Evolutionary conservation across 1,140 invertebrate genomes (phyloP).

Genomic region (Macrotrachela quadricornifera): DNA sequence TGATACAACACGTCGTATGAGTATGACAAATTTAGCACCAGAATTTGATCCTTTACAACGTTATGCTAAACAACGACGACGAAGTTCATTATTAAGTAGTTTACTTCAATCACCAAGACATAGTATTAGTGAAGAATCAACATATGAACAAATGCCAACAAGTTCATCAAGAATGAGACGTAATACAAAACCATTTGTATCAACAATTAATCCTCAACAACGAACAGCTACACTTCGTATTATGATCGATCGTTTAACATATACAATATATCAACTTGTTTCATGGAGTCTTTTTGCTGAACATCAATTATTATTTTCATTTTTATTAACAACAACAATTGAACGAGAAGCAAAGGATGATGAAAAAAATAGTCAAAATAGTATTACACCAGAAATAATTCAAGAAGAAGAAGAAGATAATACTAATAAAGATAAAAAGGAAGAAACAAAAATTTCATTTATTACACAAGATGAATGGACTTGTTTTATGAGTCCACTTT

Average conservation of each 20-base stretch:
- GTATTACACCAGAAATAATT: neutral
- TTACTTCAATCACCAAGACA: neutral
- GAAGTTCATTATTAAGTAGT: neutral
- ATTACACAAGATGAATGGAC: too few species aligned
- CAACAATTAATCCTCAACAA: too few species aligned
- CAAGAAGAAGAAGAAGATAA: neutral
- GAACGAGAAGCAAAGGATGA: conserved; percentile 17
- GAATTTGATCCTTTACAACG: too few species aligned
- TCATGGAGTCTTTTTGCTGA: conserved; percentile 17
- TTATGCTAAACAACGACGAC: neutral
- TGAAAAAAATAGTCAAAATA: neutral
- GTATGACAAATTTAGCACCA: neutral
- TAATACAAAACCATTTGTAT: too few species aligned
- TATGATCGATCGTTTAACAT: neutral
- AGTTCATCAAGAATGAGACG: too few species aligned
- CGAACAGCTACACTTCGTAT: too few species aligned
- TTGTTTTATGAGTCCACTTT: too few species aligned
- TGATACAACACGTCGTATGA: neutral
- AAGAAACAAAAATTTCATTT: too few species aligned
- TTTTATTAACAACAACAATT: conserved; percentile 22
- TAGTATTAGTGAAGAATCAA: too few species aligned
- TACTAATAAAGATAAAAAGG: neutral
- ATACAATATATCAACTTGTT: conserved; percentile 2
- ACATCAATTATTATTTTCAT: conserved; percentile 27
- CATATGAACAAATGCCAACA: too few species aligned